These are phyloP conservation scores for Anableps anableps DNA, from an alignment of 2,797 vertebrate species.

Conservation along the genomic window DNA sequence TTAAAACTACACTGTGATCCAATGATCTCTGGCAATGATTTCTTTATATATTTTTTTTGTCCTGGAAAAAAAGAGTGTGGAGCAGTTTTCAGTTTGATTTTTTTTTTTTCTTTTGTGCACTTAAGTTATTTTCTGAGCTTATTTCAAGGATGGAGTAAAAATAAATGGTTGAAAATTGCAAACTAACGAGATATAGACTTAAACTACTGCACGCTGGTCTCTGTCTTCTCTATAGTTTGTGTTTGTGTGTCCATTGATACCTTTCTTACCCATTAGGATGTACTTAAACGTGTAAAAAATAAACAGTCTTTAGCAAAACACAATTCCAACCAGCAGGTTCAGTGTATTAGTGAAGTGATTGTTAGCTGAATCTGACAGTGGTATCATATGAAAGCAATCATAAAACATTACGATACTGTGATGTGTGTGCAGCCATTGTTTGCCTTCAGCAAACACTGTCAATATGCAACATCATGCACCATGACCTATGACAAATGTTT, in stretches of 20 bases:
- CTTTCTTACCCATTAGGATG: not conserved
- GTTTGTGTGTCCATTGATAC: no score
- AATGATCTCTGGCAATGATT: no score
- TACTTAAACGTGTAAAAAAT: not conserved
- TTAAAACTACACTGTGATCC: no score
- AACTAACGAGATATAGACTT: no score
- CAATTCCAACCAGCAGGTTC: not conserved
- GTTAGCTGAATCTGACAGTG: not conserved
- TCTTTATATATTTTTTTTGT: no score
- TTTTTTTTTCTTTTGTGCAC: no score
- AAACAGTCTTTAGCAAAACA: not conserved
- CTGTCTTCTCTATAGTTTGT: not conserved
- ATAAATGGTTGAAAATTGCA: no score
- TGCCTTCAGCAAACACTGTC: conserved; percentile 27
- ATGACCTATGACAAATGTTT: conserved; percentile 39
- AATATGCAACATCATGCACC: conserved; percentile 27
- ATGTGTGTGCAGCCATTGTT: conserved; percentile 17
- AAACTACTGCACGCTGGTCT: not conserved
- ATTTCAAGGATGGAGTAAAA: no score
- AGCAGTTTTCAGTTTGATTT: no score
- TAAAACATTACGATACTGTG: not conserved
- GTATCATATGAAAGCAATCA: not conserved
- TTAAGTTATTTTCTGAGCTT: no score
- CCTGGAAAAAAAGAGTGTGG: no score
- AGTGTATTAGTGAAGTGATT: not conserved